Evolutionary conservation across 2,797 vertebrate genomes (phyloP).

Genomic region (Tiaroga cobitis): DNA sequence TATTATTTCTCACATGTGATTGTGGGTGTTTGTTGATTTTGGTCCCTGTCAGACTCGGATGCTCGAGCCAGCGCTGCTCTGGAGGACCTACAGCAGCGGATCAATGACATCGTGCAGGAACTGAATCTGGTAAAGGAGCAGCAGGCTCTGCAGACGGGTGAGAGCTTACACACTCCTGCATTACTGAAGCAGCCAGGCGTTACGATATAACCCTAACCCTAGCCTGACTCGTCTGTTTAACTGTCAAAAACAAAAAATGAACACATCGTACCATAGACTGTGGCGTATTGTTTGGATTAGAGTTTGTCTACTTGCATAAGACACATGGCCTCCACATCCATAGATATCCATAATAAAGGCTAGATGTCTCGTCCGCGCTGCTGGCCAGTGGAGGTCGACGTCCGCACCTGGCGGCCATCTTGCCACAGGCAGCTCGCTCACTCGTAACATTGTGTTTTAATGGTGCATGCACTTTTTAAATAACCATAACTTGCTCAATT

Average conservation of each 20-base stretch:
- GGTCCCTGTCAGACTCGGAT: neutral
- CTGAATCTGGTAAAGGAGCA: slow-evolving; percentile 90
- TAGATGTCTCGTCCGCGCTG: too few species aligned
- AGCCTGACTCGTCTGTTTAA: neutral
- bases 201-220: neutral
- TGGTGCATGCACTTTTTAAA: too few species aligned
- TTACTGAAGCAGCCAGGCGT: neutral
- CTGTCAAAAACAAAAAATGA: neutral
- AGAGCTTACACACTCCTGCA: neutral
- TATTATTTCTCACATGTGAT: neutral
- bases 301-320: neutral
- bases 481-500: too few species aligned
- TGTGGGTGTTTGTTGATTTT: neutral
- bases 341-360: too few species aligned
- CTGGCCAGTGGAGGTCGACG: too few species aligned
- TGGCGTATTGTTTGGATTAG: neutral
- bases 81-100: slow-evolving; percentile 83
- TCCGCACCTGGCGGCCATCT: too few species aligned
- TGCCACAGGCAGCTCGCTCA: too few species aligned
- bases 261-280: neutral
- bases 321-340: neutral
- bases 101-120: slow-evolving; percentile 85
- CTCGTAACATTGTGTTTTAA: too few species aligned
- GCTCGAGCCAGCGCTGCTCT: slow-evolving; percentile 75
- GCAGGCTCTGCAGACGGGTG: slow-evolving; percentile 91